These are phyloP conservation scores for Chaetodon auriga DNA, from an alignment of 2,113 vertebrate species.

Conservation along the genomic window DNA sequence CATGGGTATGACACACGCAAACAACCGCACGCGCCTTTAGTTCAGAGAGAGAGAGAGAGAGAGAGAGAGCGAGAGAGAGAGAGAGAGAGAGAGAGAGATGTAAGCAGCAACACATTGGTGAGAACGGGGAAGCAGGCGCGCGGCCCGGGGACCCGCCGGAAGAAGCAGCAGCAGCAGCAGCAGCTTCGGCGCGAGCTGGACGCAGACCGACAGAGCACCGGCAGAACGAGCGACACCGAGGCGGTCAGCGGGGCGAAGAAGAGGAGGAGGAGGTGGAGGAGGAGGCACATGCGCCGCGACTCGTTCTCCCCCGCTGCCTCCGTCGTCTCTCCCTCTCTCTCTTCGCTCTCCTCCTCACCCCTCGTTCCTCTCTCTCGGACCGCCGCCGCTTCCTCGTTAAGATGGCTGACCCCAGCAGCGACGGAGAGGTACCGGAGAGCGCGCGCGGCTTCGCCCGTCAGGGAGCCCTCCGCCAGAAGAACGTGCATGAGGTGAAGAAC, in stretches of 20 bases:
- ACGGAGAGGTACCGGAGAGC: slow-evolving; percentile 85
- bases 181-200: slow-evolving; percentile 57
- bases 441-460: slow-evolving; percentile 92
- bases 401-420: slow-evolving; percentile 86
- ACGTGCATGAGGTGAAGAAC: slow-evolving; percentile 91
- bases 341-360: slow-evolving; percentile 54
- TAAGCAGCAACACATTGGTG: slow-evolving; percentile 46
- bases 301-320: slow-evolving; percentile 58
- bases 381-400: slow-evolving; percentile 81
- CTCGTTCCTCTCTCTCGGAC: slow-evolving; percentile 62
- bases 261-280: slow-evolving; percentile 60
- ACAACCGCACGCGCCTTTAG: too few species aligned
- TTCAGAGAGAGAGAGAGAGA: neutral
- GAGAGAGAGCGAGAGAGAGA: neutral
- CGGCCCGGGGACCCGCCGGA: slow-evolving; percentile 71
- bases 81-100: neutral
- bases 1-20: slow-evolving; percentile 21
- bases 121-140: slow-evolving; percentile 66
- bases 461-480: slow-evolving; percentile 91
- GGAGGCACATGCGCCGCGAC: slow-evolving; percentile 67
- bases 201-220: slow-evolving; percentile 51
- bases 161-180: slow-evolving; percentile 59
- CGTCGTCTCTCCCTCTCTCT: slow-evolving; percentile 41
- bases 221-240: slow-evolving; percentile 65
- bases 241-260: slow-evolving; percentile 71